Conservation (phyloP, 2,113 vertebrate genomes). For the Tauraco erythrolophus region DNA sequence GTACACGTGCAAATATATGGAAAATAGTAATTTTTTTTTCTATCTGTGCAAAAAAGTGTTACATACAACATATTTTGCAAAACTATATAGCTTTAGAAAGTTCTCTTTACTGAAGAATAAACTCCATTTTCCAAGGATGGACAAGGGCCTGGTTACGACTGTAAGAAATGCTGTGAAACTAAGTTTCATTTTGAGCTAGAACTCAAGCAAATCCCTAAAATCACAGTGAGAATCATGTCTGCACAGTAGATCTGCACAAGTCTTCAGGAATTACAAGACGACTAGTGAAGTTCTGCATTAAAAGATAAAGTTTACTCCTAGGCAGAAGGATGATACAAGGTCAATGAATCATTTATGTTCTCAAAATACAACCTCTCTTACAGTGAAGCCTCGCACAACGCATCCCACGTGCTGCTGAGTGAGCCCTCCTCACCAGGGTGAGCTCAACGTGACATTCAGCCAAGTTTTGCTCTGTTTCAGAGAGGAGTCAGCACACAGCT, state of each 20-base stretch:
- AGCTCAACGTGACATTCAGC: fast-evolving
- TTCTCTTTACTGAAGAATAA: not conserved
- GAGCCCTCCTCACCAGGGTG: fast-evolving
- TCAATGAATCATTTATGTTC: not conserved
- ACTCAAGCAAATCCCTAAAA: not conserved
- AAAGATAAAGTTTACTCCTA: not conserved
- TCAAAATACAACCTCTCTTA: not conserved
- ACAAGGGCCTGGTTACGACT: not conserved
- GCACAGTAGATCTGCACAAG: not conserved
- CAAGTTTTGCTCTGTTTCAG: not conserved
- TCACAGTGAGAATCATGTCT: not conserved
- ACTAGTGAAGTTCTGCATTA: not conserved
- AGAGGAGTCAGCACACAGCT: not conserved
- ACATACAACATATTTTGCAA: not conserved
- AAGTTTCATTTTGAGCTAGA: not conserved
- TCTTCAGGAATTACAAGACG: not conserved
- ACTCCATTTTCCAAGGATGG: not conserved
- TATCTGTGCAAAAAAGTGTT: not conserved
- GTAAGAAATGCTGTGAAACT: not conserved
- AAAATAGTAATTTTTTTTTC: not conserved
- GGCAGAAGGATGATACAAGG: not conserved
- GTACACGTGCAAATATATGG: not conserved
- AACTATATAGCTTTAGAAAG: not conserved
- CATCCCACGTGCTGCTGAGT: fast-evolving
- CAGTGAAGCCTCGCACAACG: not conserved